Conservation (phyloP, 1,140 invertebrate genomes). For the Hycleus phaleratus region DNA sequence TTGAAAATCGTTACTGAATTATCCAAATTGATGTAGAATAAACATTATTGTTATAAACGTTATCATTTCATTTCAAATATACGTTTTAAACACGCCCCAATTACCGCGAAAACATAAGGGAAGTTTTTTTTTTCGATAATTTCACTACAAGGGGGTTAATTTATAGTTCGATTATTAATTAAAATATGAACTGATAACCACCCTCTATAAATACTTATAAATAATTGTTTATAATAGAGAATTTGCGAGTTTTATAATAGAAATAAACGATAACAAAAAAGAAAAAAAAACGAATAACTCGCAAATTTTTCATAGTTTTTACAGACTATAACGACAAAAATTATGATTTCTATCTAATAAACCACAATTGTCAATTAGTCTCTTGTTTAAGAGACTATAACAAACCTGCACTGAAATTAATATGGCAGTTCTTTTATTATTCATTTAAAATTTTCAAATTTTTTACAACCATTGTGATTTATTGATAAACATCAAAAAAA, state of each 20-base stretch:
- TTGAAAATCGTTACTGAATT: no score
- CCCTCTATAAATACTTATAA: constrained; percentile 11
- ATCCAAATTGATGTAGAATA: no score
- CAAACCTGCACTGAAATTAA: constrained; percentile 30
- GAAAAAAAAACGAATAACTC: no score
- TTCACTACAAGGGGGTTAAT: no score
- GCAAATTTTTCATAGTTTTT: neutral
- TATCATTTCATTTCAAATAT: no score
- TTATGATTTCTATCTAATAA: no score
- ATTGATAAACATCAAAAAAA: neutral
- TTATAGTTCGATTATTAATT: no score
- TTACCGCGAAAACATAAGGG: no score
- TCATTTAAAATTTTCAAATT: neutral
- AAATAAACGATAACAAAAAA: neutral
- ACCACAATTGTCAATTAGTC: constrained; percentile 2
- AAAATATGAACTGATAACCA: neutral
- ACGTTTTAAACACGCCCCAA: no score
- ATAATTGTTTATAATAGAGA: neutral
- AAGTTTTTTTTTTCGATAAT: no score
- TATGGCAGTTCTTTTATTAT: constrained; percentile 26
- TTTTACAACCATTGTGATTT: neutral
- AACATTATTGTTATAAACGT: no score
- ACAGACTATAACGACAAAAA: constrained; percentile 1
- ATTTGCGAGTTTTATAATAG: neutral
- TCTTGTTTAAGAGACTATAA: neutral